Conservation (phyloP, 2,888 invertebrate species). For the Coleophora deauratella region DNA sequence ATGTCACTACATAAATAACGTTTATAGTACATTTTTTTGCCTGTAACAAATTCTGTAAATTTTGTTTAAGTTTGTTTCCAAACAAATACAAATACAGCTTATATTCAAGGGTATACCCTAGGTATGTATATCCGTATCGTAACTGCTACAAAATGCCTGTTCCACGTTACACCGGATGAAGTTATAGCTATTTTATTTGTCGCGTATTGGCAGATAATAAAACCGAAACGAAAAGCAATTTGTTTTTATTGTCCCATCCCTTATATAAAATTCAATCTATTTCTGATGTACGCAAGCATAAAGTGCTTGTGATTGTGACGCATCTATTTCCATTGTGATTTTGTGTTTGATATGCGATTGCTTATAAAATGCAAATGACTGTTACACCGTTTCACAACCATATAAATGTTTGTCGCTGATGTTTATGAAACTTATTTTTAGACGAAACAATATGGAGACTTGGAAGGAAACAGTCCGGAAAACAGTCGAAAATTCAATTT, state of each 20-base stretch:
- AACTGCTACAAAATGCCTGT: slow-evolving; percentile 23
- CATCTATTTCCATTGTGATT: slow-evolving; percentile 7
- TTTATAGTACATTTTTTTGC: too few species aligned
- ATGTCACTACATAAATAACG: too few species aligned
- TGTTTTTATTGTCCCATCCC: slow-evolving; percentile 50
- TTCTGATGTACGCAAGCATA: slow-evolving; percentile 49
- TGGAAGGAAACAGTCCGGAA: too few species aligned
- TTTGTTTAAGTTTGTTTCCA: too few species aligned
- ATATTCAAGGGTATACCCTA: too few species aligned
- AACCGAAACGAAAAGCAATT: slow-evolving; percentile 48
- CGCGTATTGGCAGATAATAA: slow-evolving; percentile 52
- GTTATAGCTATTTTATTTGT: slow-evolving; percentile 43
- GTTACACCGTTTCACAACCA: background rate
- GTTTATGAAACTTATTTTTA: too few species aligned
- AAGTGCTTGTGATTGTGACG: slow-evolving; percentile 26
- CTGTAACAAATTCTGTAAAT: too few species aligned
- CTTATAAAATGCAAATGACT: background rate
- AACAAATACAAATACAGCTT: too few species aligned
- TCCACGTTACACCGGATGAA: slow-evolving; percentile 23
- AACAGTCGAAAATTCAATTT: too few species aligned
- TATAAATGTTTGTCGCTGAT: too few species aligned
- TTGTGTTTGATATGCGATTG: background rate
- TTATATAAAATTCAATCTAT: slow-evolving; percentile 62
- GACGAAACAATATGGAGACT: too few species aligned
- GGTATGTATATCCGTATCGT: background rate